Conservation (phyloP, 2,113 vertebrate species). For the Isichthys henryi region DNA sequence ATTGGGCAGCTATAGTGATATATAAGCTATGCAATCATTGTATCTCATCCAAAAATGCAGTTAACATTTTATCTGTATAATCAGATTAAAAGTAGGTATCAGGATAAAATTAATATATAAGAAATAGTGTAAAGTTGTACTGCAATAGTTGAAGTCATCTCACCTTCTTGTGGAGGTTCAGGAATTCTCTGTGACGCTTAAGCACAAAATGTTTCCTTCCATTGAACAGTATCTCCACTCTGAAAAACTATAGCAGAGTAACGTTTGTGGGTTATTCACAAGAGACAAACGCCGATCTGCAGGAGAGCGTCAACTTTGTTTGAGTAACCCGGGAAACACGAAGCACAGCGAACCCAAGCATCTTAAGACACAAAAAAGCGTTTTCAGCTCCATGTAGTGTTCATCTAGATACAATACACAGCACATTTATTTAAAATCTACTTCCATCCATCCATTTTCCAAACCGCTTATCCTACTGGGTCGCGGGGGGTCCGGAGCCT, state of each 20-base stretch:
- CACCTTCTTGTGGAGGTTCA: constrained; percentile 81
- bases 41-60: neutral
- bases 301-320: neutral
- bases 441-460: too few relatives aligned
- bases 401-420: neutral
- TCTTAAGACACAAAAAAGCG: neutral
- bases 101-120: neutral
- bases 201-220: constrained; percentile 79
- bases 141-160: constrained; percentile 11
- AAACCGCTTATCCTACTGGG: too few relatives aligned
- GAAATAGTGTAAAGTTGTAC: neutral
- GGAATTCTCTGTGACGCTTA: constrained; percentile 80
- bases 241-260: constrained; percentile 66
- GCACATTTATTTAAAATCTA: neutral
- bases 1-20: neutral
- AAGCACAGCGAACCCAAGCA: too few relatives aligned
- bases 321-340: neutral
- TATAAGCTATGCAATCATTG: neutral
- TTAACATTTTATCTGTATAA: neutral
- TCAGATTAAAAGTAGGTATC: neutral
- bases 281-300: neutral
- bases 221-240: constrained; percentile 77
- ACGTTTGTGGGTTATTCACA: neutral
- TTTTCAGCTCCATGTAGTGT: neutral
- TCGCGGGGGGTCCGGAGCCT: too few relatives aligned